Evolutionary conservation across 2,888 invertebrate species (phyloP), one percentile per base, ranked within the genome.

Genomic region (Ormyrus thymus): DNA sequence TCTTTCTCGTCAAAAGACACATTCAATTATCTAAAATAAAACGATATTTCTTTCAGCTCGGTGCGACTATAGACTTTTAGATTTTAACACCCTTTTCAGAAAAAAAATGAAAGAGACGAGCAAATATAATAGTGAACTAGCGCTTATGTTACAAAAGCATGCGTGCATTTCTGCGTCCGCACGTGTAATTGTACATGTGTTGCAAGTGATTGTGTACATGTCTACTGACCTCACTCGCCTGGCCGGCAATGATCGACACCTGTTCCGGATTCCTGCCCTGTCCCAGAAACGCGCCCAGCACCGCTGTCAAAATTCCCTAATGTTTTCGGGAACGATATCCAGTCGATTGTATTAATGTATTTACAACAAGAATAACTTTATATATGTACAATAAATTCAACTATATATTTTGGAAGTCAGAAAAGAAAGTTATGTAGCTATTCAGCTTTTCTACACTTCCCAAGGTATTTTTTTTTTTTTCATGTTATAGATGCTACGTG

Each of bases 211-310:
- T 56, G 58, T 66, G 48, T 71, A 64, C 69, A 59, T 66, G 66
- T 74, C 69, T 91, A 93, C 95, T 93, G 95, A 97, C 97, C 96
- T 97, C 96, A 92, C 96, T 95, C 91, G 97, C 96, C 92, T 97
- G 97, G 92, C 96, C 97, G 92, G 97, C 97, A 95, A 97, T 96
- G 92, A 95, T 94, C 92, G 96, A 95, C 91, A 96, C 95, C 92
- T 96, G 96, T 91, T 95, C 95, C 90, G 96, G 96, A 92, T 97
- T 95, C 93, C 95, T 95, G 91, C 95, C 94, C 87, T 88, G 89
- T 92, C 97, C 97, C 92, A 97, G 94, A 92, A 97, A 93, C 91
- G 96, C 94, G 91, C 96, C 95, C 92, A 97, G 94, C 91, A 97
- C 95, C 92, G 96, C 96, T 91, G 96, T 95, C 94, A 97, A 95